Evolutionary conservation across 2,888 invertebrate species (phyloP).

Genomic region (Helicoverpa assulta): DNA sequence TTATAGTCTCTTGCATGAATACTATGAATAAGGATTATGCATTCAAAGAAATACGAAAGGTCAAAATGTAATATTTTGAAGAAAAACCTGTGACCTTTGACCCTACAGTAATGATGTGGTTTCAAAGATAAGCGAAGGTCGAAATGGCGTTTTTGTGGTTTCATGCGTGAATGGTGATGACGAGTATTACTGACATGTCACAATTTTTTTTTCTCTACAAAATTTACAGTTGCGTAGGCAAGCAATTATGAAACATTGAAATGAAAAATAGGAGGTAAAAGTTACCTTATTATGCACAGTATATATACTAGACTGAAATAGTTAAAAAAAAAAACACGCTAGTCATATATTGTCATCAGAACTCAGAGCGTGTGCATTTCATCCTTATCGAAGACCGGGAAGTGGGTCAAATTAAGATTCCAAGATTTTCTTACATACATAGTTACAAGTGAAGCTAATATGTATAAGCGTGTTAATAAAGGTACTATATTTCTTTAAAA

Average conservation of each 20-base stretch:
- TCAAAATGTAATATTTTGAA: slow-evolving; percentile 48
- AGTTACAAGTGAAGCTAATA: too few relatives aligned
- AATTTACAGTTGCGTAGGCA: not conserved
- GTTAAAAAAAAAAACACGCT: too few relatives aligned
- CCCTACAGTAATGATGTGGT: slow-evolving; percentile 54
- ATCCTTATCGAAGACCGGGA: too few relatives aligned
- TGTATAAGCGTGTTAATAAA: too few relatives aligned
- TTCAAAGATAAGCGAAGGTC: slow-evolving; percentile 58
- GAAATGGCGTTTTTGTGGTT: slow-evolving; percentile 46
- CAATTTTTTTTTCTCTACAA: slow-evolving; percentile 24
- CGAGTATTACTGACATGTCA: slow-evolving; percentile 28
- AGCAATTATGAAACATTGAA: slow-evolving; percentile 5
- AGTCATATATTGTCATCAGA: too few relatives aligned
- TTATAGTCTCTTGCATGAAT: slow-evolving; percentile 8
- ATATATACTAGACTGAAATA: too few relatives aligned
- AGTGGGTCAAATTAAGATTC: too few relatives aligned
- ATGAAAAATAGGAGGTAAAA: not conserved
- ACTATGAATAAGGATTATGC: slow-evolving; percentile 29
- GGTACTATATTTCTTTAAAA: too few relatives aligned
- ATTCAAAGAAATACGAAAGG: slow-evolving; percentile 41
- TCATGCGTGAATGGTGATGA: slow-evolving; percentile 49
- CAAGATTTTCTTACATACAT: too few relatives aligned
- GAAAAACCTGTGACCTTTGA: slow-evolving; percentile 49
- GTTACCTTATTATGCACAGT: too few relatives aligned
- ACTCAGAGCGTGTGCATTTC: too few relatives aligned